Evolutionary conservation across 1,140 invertebrate genomes (phyloP).

Genomic region (Lepidurus apus): DNA sequence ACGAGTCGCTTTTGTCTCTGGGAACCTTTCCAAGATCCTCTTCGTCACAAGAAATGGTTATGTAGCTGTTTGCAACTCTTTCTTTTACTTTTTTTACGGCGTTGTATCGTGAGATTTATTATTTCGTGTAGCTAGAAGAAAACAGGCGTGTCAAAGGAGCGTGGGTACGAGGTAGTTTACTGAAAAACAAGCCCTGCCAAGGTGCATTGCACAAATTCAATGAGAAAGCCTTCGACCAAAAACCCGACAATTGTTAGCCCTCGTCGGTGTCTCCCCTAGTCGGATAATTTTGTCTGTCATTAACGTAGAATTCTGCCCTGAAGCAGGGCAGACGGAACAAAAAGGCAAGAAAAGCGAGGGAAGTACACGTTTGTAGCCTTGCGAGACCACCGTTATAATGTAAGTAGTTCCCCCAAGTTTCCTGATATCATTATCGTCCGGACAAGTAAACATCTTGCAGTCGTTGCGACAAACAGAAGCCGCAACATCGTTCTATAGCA

Average conservation of each 20-base stretch:
- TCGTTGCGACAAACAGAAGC: background rate
- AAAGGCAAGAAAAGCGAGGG: background rate
- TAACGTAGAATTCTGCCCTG: background rate
- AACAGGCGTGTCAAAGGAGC: background rate
- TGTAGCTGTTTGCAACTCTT: background rate
- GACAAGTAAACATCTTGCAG: slow-evolving; percentile 19
- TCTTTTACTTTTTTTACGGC: background rate
- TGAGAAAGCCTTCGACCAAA: background rate
- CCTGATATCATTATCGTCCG: background rate
- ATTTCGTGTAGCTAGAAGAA: background rate
- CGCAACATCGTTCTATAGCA: background rate
- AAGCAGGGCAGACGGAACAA: background rate
- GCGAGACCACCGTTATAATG: slow-evolving; percentile 14
- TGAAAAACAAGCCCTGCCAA: background rate
- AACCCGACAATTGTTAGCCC: background rate
- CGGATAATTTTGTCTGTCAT: background rate
- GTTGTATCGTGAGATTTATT: background rate
- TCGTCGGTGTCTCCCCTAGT: background rate
- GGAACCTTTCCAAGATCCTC: background rate
- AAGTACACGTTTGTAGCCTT: background rate
- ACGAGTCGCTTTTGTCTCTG: background rate
- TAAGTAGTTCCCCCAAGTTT: background rate
- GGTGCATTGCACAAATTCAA: slow-evolving; percentile 1
- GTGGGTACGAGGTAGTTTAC: background rate
- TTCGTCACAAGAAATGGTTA: background rate